A percentile compares a stretch with the other conserved stretches of the same genome.
phyloP scores from a whole-genome alignment of 1,140 invertebrate genomes.

The Trichoplusia ni region DNA sequence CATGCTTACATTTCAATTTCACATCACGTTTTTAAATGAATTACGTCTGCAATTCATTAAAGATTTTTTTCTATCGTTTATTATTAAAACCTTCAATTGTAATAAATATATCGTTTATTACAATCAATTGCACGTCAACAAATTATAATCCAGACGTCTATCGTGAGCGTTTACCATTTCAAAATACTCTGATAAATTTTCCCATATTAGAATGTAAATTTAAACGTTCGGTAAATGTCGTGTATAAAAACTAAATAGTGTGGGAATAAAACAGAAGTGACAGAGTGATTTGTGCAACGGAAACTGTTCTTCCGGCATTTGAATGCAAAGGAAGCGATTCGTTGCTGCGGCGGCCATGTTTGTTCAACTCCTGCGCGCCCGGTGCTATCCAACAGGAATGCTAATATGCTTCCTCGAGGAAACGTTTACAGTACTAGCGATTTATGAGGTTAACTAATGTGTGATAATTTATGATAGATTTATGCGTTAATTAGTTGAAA shows the following conservation, averaged over 20 bases:
- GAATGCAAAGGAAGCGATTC: constrained; percentile 42
- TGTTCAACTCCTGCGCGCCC: constrained; percentile 34
- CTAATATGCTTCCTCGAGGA: constrained; percentile 41
- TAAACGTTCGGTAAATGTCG: too few species aligned
- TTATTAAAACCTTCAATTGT: too few species aligned
- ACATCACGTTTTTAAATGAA: too few species aligned
- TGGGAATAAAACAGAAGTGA: constrained; percentile 41
- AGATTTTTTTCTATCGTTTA: too few species aligned
- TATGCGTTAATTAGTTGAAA: neutral
- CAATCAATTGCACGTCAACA: too few species aligned
- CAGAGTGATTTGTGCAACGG: constrained; percentile 50
- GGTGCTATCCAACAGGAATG: constrained; percentile 46
- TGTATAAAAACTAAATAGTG: constrained; percentile 16
- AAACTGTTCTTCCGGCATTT: constrained; percentile 44
- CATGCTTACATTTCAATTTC: too few species aligned
- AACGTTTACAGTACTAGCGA: neutral
- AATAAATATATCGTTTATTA: too few species aligned
- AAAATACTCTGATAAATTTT: too few species aligned
- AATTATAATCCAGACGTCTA: too few species aligned
- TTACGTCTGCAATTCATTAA: too few species aligned
- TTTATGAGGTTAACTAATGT: neutral
- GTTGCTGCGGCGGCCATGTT: constrained; percentile 36
- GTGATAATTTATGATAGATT: neutral
- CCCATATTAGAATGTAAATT: too few species aligned
- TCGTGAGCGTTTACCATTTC: too few species aligned